Conservation (phyloP, 2,797 vertebrate species). For the Lates japonicus region DNA sequence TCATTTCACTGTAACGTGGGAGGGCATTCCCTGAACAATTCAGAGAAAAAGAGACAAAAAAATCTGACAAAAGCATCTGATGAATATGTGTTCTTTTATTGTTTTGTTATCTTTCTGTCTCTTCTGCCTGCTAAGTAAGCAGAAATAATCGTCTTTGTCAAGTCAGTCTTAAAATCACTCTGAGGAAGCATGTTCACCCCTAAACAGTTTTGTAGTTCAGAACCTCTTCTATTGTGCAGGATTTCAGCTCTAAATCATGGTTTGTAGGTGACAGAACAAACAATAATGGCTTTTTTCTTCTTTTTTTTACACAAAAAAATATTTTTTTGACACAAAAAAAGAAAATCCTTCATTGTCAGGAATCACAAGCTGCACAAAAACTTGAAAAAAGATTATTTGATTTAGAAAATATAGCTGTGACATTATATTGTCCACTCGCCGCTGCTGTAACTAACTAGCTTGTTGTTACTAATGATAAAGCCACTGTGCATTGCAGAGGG, state of each 20-base stretch:
- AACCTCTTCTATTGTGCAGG: too few relatives aligned
- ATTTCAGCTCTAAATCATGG: not conserved
- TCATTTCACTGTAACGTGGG: conserved; percentile 12
- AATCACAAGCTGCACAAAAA: conserved; percentile 7
- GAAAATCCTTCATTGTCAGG: not conserved
- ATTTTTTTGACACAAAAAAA: not conserved
- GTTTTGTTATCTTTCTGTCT: conserved; percentile 63
- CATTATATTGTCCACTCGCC: not conserved
- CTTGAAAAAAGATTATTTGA: conserved; percentile 10
- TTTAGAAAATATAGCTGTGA: conserved; percentile 27
- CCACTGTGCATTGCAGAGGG: not conserved
- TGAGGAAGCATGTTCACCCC: not conserved
- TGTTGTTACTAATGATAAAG: not conserved
- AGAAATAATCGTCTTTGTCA: conserved; percentile 17
- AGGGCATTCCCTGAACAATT: conserved; percentile 26
- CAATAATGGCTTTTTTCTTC: not conserved
- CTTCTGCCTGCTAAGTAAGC: conserved; percentile 42
- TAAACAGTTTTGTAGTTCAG: too few relatives aligned
- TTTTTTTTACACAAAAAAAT: not conserved
- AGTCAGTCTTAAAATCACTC: conserved; percentile 17
- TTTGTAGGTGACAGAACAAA: not conserved
- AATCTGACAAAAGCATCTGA: conserved; percentile 61
- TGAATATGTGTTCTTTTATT: conserved; percentile 59
- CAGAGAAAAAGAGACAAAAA: conserved; percentile 53
- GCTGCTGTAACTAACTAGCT: not conserved